Evolutionary conservation across 2,797 vertebrate species (phyloP).

Genomic region (Knipowitschia caucasica): DNA sequence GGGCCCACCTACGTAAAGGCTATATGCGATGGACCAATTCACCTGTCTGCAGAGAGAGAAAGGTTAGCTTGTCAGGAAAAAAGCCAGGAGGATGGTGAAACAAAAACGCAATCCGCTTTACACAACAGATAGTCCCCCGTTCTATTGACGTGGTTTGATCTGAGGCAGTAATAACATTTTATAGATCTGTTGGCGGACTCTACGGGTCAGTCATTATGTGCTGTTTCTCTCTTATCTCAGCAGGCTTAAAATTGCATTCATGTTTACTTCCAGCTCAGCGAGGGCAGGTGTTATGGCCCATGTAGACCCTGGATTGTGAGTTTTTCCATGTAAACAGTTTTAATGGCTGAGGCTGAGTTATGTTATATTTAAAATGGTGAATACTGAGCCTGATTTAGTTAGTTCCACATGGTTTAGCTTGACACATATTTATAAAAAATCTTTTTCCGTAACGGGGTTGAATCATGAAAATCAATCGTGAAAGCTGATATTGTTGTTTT

Average conservation of each 20-base stretch:
- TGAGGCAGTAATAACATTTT: slow-evolving; percentile 69
- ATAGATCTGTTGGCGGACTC: slow-evolving; percentile 72
- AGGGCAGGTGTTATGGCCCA: slow-evolving; percentile 34
- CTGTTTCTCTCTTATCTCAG: slow-evolving; percentile 52
- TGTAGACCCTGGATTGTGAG: slow-evolving; percentile 25
- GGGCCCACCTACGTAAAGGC: slow-evolving; percentile 4
- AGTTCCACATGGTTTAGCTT: neutral
- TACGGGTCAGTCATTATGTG: slow-evolving; percentile 50
- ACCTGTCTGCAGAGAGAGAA: slow-evolving; percentile 41
- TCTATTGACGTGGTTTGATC: slow-evolving; percentile 51
- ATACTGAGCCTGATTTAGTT: too few species aligned
- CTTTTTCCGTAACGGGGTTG: too few species aligned
- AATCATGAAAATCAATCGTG: too few species aligned
- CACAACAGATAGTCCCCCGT: slow-evolving; percentile 42
- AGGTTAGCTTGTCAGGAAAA: slow-evolving; percentile 49
- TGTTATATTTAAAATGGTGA: too few species aligned
- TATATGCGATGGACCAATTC: slow-evolving; percentile 26
- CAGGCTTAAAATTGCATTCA: slow-evolving; percentile 43
- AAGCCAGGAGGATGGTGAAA: slow-evolving; percentile 33
- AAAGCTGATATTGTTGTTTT: too few species aligned
- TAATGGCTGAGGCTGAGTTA: neutral
- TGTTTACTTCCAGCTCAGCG: slow-evolving; percentile 51
- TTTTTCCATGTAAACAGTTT: neutral
- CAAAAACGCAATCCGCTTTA: slow-evolving; percentile 50
- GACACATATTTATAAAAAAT: too few species aligned